These are phyloP conservation scores for Pediacus dermestoides DNA, from an alignment of 2,888 invertebrate species.

Conservation along the genomic window DNA sequence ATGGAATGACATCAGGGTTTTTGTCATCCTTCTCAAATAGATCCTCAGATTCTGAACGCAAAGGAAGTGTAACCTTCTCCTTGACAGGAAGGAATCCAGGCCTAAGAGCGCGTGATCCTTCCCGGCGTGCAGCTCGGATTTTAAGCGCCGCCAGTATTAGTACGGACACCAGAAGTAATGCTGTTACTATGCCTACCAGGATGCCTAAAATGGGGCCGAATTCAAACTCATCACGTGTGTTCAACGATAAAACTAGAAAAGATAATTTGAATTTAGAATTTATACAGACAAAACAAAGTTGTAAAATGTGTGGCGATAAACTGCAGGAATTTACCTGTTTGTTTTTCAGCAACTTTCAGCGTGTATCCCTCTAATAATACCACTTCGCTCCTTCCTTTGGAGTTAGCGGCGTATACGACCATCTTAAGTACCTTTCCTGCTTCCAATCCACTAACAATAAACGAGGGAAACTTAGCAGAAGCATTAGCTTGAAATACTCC, in stretches of 20 bases:
- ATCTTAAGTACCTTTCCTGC: conserved; percentile 76
- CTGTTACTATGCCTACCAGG: conserved; percentile 65
- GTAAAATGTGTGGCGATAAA: conserved; percentile 12
- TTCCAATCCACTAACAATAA: conserved; percentile 73
- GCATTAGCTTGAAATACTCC: conserved; percentile 58
- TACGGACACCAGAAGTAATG: conserved; percentile 63
- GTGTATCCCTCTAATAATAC: conserved; percentile 69
- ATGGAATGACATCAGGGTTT: conserved; percentile 85
- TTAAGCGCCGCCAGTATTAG: conserved; percentile 61
- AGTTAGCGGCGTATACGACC: conserved; percentile 77
- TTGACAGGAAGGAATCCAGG: conserved; percentile 61
- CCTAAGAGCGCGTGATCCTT: conserved; percentile 53
- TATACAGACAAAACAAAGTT: background rate
- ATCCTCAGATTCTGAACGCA: conserved; percentile 62
- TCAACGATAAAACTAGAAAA: conserved; percentile 48
- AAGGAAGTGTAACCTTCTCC: conserved; percentile 66
- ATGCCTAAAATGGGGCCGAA: conserved; percentile 60
- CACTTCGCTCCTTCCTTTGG: conserved; percentile 75
- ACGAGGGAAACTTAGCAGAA: conserved; percentile 67
- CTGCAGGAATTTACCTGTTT: conserved; percentile 59
- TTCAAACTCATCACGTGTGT: conserved; percentile 54
- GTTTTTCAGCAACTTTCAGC: conserved; percentile 71
- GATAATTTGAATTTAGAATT: background rate
- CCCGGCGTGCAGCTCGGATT: conserved; percentile 57
- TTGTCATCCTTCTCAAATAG: conserved; percentile 77